phyloP scores from a whole-genome alignment of 2,113 vertebrate genomes.

The Dermatemys mawii region DNA sequence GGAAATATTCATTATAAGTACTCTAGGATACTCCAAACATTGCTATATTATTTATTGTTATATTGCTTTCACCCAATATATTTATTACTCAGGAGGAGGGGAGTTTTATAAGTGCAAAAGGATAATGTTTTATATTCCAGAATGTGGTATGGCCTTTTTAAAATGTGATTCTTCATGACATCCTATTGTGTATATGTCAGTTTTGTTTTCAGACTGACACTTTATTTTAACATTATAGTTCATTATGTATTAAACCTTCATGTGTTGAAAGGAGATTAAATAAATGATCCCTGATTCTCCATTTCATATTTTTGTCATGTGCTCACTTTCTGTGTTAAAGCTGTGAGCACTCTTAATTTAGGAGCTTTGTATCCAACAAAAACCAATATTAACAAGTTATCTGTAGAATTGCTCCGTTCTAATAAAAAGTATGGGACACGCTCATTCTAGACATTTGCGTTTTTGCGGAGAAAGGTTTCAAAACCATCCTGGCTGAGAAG shows the following conservation, averaged over 20 bases:
- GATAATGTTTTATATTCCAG: background rate
- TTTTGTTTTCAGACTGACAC: background rate
- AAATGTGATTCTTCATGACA: background rate
- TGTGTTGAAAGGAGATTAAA: background rate
- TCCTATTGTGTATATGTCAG: background rate
- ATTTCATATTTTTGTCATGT: background rate
- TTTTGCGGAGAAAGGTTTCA: background rate
- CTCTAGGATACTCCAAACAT: background rate
- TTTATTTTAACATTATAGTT: conserved; percentile 8
- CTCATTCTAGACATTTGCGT: background rate
- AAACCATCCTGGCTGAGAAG: background rate
- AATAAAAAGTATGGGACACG: background rate
- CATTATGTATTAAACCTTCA: background rate
- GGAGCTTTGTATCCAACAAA: background rate
- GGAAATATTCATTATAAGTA: background rate
- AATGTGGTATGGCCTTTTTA: background rate
- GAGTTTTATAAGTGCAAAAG: background rate
- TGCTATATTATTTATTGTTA: background rate
- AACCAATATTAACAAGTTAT: background rate
- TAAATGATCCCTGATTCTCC: background rate
- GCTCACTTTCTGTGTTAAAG: background rate
- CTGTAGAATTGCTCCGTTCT: background rate
- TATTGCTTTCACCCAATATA: background rate
- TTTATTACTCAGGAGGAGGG: background rate
- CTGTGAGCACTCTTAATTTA: background rate